Percentiles rank a stretch among this genome's conserved stretches.
These are phyloP conservation scores for Octomys mimax DNA, from an alignment of 2,797 vertebrate genomes.

Conservation along the genomic window DNA sequence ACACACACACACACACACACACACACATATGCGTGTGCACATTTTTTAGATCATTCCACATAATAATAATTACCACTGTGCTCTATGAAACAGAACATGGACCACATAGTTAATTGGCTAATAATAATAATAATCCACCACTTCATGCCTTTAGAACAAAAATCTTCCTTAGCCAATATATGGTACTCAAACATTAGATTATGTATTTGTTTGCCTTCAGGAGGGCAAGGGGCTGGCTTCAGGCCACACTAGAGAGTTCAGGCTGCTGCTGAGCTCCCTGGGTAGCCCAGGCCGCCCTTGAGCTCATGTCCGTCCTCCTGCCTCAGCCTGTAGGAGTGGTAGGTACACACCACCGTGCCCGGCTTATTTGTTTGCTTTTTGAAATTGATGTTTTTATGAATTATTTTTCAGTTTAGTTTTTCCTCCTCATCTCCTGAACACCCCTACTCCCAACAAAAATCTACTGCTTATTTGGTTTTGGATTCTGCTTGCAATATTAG, in stretches of 20 bases:
- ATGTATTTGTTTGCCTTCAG: background rate
- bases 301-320: background rate
- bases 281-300: background rate
- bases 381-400: background rate
- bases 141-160: background rate
- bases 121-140: background rate
- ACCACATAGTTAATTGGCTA: background rate
- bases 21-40: background rate
- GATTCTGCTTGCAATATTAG: slow-evolving; percentile 10
- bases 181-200: background rate
- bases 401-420: background rate
- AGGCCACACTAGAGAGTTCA: background rate
- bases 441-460: background rate
- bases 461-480: background rate
- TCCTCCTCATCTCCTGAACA: background rate
- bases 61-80: background rate
- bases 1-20: background rate
- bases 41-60: background rate
- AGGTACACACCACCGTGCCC: background rate
- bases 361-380: background rate
- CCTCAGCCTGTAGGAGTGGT: background rate
- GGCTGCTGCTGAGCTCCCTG: background rate
- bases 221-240: background rate
- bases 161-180: background rate
- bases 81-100: background rate